A percentile compares a stretch with the other conserved stretches of the same genome.
phyloP scores from a whole-genome alignment of 2,888 invertebrate species.

The Tortricodes alternella region DNA sequence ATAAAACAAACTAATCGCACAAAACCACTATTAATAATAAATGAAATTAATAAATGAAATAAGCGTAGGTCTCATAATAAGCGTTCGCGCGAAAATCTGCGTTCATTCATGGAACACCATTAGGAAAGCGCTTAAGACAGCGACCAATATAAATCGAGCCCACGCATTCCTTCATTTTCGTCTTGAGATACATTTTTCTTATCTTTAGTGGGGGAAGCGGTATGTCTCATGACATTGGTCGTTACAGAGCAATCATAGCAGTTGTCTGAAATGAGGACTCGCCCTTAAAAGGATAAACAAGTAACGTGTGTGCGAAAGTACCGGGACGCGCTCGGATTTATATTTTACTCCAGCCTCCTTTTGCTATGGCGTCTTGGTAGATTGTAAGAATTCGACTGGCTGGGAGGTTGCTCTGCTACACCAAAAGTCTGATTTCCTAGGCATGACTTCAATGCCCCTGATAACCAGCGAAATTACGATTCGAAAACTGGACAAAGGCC shows the following conservation, averaged over 20 bases:
- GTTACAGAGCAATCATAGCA: constrained; percentile 78
- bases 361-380: constrained; percentile 49
- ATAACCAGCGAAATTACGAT: no score
- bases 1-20: constrained; percentile 48
- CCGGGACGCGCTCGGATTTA: constrained; percentile 74
- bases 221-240: constrained; percentile 53
- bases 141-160: constrained; percentile 52
- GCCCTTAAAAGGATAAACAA: constrained; percentile 81
- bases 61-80: constrained; percentile 60
- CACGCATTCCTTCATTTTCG: constrained; percentile 37
- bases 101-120: constrained; percentile 58
- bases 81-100: constrained; percentile 69
- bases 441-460: no score
- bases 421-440: no score
- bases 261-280: constrained; percentile 77
- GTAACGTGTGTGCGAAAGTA: constrained; percentile 79
- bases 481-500: no score
- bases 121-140: constrained; percentile 59
- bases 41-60: constrained; percentile 50
- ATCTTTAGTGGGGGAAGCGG: constrained; percentile 37
- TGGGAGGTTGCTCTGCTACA: constrained; percentile 45
- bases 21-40: constrained; percentile 38
- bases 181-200: constrained; percentile 33
- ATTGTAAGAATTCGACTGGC: constrained; percentile 41
- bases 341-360: constrained; percentile 73